phyloP scores from a whole-genome alignment of 2,113 vertebrate genomes.

The Oenanthe melanoleuca region DNA sequence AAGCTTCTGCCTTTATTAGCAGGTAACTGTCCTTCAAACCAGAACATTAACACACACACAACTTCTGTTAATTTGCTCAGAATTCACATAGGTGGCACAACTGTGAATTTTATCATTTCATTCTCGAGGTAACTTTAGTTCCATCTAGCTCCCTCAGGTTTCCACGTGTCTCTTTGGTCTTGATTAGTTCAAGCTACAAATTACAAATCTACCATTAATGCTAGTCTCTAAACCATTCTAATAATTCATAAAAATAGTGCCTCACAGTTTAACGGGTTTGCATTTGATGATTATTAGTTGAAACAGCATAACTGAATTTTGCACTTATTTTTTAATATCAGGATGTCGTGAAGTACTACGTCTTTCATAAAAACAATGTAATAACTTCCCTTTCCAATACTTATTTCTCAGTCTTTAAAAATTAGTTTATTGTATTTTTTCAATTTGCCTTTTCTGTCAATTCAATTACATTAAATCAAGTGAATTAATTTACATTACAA shows the following conservation, averaged over 20 bases:
- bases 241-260: not conserved
- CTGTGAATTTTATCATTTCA: not conserved
- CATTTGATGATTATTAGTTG: not conserved
- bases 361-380: not conserved
- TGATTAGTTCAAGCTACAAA: not conserved
- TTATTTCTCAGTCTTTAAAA: not conserved
- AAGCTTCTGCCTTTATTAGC: too few relatives aligned
- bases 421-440: not conserved
- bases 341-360: not conserved
- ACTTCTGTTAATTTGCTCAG: not conserved
- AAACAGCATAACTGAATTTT: not conserved
- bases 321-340: not conserved
- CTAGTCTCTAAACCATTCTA: not conserved
- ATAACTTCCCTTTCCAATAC: not conserved
- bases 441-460: not conserved
- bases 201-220: not conserved
- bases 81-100: not conserved
- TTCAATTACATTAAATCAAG: not conserved
- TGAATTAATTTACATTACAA: not conserved
- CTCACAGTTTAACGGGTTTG: not conserved
- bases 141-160: not conserved
- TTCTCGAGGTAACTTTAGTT: not conserved
- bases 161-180: not conserved
- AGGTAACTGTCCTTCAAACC: too few relatives aligned
- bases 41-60: not conserved